A percentile compares a stretch with the other conserved stretches of the same genome.
Conservation (phyloP, 2,888 invertebrate species). For the Augiades crinisus region DNA sequence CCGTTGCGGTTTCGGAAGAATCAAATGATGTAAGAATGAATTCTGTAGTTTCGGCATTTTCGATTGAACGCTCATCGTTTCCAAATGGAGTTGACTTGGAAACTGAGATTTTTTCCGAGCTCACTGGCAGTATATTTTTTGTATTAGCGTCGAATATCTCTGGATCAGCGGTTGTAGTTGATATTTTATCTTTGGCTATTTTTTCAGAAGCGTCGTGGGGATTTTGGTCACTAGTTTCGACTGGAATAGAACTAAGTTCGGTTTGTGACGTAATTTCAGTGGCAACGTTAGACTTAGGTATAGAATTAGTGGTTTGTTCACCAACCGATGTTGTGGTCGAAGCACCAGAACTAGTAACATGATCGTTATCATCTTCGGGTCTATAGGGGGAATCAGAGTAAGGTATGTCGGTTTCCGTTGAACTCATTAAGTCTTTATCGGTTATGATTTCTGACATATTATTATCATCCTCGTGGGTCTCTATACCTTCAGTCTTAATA, state of each 20-base stretch:
- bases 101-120: slow-evolving; percentile 50
- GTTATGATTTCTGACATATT: slow-evolving; percentile 8
- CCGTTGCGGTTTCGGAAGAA: slow-evolving; percentile 62
- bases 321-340: too few species aligned
- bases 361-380: slow-evolving; percentile 25
- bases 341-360: slow-evolving; percentile 36
- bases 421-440: slow-evolving; percentile 22
- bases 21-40: slow-evolving; percentile 57
- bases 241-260: slow-evolving; percentile 67
- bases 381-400: slow-evolving; percentile 26
- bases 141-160: slow-evolving; percentile 34
- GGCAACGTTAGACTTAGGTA: slow-evolving; percentile 51
- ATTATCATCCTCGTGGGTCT: slow-evolving; percentile 8
- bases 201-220: slow-evolving; percentile 59
- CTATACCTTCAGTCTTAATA: slow-evolving; percentile 5
- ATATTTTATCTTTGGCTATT: slow-evolving; percentile 46
- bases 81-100: slow-evolving; percentile 40
- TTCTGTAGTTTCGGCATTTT: slow-evolving; percentile 66
- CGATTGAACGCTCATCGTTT: slow-evolving; percentile 47
- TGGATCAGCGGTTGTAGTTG: slow-evolving; percentile 46
- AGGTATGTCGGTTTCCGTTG: slow-evolving; percentile 22
- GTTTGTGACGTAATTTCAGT: slow-evolving; percentile 68
- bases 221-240: slow-evolving; percentile 72
- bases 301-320: slow-evolving; percentile 48
- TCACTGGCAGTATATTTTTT: slow-evolving; percentile 42